A percentile compares a stretch with the other conserved stretches of the same genome.
Conservation (phyloP, 1,140 invertebrate genomes). For the Leptopilina clavipes region DNA sequence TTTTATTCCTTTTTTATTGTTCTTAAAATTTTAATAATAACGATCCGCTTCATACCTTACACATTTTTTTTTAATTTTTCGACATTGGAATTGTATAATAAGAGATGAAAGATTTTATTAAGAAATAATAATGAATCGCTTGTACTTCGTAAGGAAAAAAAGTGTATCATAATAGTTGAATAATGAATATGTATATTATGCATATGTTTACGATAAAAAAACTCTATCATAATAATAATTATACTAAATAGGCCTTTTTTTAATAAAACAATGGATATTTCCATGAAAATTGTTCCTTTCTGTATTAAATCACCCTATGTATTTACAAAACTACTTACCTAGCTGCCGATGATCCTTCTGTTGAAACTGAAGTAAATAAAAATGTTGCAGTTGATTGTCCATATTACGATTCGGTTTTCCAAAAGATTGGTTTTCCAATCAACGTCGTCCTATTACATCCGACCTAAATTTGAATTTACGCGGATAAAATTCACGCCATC, state of each 20-base stretch:
- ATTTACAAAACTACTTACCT: too few relatives aligned
- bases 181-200: constrained; percentile 45
- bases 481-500: too few relatives aligned
- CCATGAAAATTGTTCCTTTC: constrained; percentile 32
- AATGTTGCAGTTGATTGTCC: too few relatives aligned
- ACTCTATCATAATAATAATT: constrained; percentile 54
- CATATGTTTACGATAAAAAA: constrained; percentile 52
- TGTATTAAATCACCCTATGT: too few relatives aligned
- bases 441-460: too few relatives aligned
- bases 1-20: background rate
- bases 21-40: constrained; percentile 37
- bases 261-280: constrained; percentile 62
- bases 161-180: constrained; percentile 62
- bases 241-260: constrained; percentile 56
- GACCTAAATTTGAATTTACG: too few relatives aligned
- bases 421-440: too few relatives aligned
- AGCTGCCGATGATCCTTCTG: too few relatives aligned
- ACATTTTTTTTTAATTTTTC: background rate
- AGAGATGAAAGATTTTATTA: constrained; percentile 13
- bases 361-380: too few relatives aligned
- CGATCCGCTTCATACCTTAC: constrained; percentile 38
- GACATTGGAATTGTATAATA: constrained; percentile 4
- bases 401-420: too few relatives aligned
- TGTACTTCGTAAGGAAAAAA: constrained; percentile 16
- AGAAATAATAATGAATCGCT: constrained; percentile 32